These are phyloP conservation scores for Odontocolon sp. DNA, from an alignment of 2,888 invertebrate genomes.

Conservation along the genomic window DNA sequence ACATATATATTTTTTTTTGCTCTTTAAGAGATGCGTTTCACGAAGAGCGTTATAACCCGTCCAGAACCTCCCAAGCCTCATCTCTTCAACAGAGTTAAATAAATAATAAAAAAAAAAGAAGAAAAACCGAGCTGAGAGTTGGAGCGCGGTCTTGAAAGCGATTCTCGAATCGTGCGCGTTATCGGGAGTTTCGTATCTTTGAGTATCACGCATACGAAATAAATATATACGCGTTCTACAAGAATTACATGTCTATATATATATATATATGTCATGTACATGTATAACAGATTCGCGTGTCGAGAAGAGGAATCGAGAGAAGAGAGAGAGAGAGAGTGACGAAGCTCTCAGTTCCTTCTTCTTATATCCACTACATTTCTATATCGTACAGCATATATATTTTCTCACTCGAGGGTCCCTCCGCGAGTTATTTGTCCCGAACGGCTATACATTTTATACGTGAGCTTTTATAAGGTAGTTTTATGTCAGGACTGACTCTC, in stretches of 20 bases:
- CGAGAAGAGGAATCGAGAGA: constrained; percentile 5
- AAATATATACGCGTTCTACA: constrained; percentile 54
- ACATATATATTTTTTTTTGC: constrained; percentile 5
- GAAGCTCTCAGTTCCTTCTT: constrained; percentile 5
- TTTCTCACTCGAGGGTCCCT: constrained; percentile 35
- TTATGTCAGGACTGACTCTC: constrained; percentile 73
- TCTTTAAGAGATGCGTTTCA: constrained; percentile 4
- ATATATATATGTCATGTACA: not conserved
- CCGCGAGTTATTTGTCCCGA: constrained; percentile 70
- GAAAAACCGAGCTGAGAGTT: constrained; percentile 45
- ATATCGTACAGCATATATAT: not conserved
- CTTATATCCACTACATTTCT: constrained; percentile 28
- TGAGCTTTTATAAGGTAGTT: constrained; percentile 77
- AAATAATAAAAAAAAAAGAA: constrained; percentile 37
- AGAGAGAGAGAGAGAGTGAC: too few species aligned
- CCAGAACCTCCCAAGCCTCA: not conserved
- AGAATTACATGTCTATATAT: not conserved
- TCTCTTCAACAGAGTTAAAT: not conserved
- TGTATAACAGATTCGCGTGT: constrained; percentile 25
- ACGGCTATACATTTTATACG: constrained; percentile 73
- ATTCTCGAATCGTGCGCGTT: constrained; percentile 66
- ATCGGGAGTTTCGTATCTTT: constrained; percentile 62
- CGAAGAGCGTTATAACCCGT: constrained; percentile 8
- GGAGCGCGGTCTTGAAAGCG: constrained; percentile 60
- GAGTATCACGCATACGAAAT: constrained; percentile 66